Evolutionary conservation across 2,888 invertebrate species (phyloP).

Genomic region (Epinotia brunnichana): DNA sequence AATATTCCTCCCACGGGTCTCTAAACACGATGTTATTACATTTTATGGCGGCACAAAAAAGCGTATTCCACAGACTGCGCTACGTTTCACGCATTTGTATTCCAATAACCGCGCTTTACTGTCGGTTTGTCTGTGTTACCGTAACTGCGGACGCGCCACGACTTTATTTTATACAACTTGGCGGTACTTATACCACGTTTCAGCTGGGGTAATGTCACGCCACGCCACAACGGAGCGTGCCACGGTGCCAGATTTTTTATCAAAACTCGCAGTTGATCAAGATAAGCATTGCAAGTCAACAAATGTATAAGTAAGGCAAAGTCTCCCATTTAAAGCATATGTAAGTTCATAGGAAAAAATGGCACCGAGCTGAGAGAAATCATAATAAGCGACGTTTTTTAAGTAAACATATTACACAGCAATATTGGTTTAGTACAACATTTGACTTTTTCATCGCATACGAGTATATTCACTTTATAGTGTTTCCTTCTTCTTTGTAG

Average conservation of each 20-base stretch:
- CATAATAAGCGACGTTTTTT: too few relatives aligned
- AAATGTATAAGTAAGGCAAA: too few relatives aligned
- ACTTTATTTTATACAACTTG: slow-evolving; percentile 37
- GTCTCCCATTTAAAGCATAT: too few relatives aligned
- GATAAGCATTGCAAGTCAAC: too few relatives aligned
- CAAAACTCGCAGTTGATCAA: not conserved
- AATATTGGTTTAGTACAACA: too few relatives aligned
- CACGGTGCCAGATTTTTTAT: slow-evolving; percentile 17
- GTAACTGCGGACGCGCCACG: slow-evolving; percentile 37
- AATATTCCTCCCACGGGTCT: not conserved
- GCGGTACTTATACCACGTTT: slow-evolving; percentile 20
- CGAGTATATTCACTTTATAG: too few relatives aligned
- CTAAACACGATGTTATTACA: slow-evolving; percentile 26
- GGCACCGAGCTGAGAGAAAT: too few relatives aligned
- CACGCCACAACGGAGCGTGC: slow-evolving; percentile 16
- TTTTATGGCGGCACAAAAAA: slow-evolving; percentile 39
- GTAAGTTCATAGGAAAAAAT: too few relatives aligned
- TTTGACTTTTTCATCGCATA: too few relatives aligned
- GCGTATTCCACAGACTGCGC: slow-evolving; percentile 30
- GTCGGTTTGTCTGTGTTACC: slow-evolving; percentile 43
- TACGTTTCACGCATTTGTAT: slow-evolving; percentile 43
- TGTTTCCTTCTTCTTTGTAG: too few relatives aligned
- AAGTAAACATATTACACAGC: too few relatives aligned
- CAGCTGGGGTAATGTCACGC: slow-evolving; percentile 5
- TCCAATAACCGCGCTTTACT: slow-evolving; percentile 42